Conservation (phyloP, 2,797 vertebrate genomes). For the Eremophila alpestris region DNA sequence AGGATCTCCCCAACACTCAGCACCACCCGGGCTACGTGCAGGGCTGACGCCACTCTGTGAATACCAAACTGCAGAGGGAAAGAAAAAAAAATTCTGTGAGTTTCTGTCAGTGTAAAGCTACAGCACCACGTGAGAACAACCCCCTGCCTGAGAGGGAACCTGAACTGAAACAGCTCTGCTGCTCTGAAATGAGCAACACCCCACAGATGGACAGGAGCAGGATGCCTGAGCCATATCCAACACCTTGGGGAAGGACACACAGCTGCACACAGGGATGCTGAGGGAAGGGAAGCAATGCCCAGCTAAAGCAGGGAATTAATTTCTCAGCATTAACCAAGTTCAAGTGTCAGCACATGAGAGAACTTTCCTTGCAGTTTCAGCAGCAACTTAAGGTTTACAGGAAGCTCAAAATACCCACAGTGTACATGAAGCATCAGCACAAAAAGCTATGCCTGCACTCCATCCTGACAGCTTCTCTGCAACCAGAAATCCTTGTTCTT, state of each 20-base stretch:
- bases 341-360: not conserved
- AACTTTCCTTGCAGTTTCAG: not conserved
- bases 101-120: not conserved
- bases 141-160: accelerated
- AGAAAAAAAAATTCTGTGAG: not conserved
- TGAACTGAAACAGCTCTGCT: not conserved
- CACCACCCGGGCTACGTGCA: not conserved
- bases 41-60: accelerated
- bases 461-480: not conserved
- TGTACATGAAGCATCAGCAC: accelerated
- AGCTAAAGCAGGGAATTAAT: not conserved
- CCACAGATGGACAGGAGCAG: accelerated
- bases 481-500: not conserved
- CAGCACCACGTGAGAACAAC: not conserved
- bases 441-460: not conserved
- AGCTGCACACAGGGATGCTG: not conserved
- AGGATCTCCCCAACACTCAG: not conserved
- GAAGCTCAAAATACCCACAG: not conserved
- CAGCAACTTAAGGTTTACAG: not conserved
- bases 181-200: not conserved
- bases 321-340: not conserved
- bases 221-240: not conserved
- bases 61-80: not conserved
- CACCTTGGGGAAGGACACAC: not conserved
- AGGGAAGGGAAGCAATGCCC: not conserved